Percentiles rank a stretch among this genome's conserved stretches.
These are phyloP conservation scores for Pungitius pungitius DNA, from an alignment of 2,113 vertebrate genomes.

Conservation along the genomic window DNA sequence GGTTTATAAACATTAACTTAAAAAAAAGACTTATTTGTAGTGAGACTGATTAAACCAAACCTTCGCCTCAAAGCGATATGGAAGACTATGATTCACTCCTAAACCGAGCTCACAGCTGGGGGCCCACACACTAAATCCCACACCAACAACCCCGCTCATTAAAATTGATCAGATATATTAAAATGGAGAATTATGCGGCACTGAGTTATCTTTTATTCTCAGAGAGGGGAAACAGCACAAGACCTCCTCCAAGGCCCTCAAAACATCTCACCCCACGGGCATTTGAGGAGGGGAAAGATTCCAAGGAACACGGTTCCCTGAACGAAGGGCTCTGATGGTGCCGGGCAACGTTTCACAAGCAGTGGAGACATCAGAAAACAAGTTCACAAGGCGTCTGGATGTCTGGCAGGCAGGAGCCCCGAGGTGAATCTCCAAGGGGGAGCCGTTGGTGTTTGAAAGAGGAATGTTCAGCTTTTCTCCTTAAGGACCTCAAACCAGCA, in stretches of 20 bases:
- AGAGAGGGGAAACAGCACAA: conserved; percentile 48
- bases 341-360: too few species aligned
- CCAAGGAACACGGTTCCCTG: conserved; percentile 33
- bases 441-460: conserved; percentile 37
- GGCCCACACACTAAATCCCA: conserved; percentile 43
- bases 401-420: conserved; percentile 31
- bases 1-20: conserved; percentile 70
- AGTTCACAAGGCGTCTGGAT: conserved; percentile 44
- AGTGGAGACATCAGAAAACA: conserved; percentile 32
- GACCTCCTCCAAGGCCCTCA: conserved; percentile 37
- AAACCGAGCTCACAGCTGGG: conserved; percentile 61
- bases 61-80: conserved; percentile 74
- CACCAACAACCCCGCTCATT: conserved; percentile 48
- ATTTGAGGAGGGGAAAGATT: conserved; percentile 14
- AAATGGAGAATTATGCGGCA: conserved; percentile 64
- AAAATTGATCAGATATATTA: conserved; percentile 65
- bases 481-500: conserved; percentile 38
- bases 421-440: conserved; percentile 47
- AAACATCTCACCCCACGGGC: conserved; percentile 37
- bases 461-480: conserved; percentile 35
- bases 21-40: conserved; percentile 60
- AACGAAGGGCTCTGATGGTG: conserved; percentile 32
- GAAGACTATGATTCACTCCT: conserved; percentile 80
- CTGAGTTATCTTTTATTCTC: conserved; percentile 58
- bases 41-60: conserved; percentile 58